Percentiles rank a stretch among this genome's conserved stretches.
phyloP scores from a whole-genome alignment of 2,888 invertebrate genomes.

The Sipha maydis region DNA sequence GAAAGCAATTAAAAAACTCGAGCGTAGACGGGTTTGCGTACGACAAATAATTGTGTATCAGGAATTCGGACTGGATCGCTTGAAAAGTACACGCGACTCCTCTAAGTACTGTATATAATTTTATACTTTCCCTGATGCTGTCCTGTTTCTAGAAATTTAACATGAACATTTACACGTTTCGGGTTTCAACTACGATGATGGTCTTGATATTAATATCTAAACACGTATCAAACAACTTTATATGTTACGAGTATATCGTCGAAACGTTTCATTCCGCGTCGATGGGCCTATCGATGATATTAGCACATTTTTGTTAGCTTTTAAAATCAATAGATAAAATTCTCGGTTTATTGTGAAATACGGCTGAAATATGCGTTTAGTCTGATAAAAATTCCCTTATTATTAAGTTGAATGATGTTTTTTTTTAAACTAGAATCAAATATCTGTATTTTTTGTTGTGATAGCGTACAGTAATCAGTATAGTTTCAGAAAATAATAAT shows the following conservation, averaged over 20 bases:
- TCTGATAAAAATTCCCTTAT: not conserved
- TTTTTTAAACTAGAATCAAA: not conserved
- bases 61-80: constrained; percentile 28
- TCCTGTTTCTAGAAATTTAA: constrained; percentile 17
- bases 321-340: not conserved
- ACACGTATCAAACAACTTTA: not conserved
- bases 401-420: not conserved
- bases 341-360: not conserved
- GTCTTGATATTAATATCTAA: not conserved
- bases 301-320: not conserved
- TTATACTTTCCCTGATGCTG: constrained; percentile 23
- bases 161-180: constrained; percentile 8
- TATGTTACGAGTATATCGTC: not conserved
- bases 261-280: not conserved
- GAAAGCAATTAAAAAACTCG: constrained; percentile 46
- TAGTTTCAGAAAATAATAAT: no score
- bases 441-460: not conserved
- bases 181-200: not conserved
- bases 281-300: no score
- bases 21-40: constrained; percentile 2
- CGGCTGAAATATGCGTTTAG: not conserved
- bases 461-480: no score
- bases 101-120: not conserved
- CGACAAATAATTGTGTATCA: not conserved
- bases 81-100: not conserved